Conservation (phyloP, 92 coral and sea anemone species). For the Porites cylindrica region DNA sequence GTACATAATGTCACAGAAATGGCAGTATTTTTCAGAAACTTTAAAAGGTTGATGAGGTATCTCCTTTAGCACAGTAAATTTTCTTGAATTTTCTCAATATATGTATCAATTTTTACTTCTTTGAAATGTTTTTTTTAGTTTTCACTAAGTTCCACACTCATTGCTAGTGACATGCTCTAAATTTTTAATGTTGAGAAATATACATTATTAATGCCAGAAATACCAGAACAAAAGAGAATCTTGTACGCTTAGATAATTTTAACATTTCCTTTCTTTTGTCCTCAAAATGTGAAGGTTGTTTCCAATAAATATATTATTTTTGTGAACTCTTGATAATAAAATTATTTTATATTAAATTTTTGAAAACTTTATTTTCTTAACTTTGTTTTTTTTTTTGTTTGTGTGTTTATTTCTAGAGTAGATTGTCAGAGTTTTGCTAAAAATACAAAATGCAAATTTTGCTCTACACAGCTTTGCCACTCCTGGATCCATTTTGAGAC, state of each 20-base stretch:
- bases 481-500: too few species aligned
- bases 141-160: neutral
- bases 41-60: neutral
- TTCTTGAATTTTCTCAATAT: neutral
- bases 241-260: neutral
- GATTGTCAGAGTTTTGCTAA: too few species aligned
- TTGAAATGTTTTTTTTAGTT: neutral
- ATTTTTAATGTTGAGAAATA: constrained; percentile 3
- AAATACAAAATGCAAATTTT: too few species aligned
- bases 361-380: too few species aligned
- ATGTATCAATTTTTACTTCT: too few species aligned
- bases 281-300: neutral
- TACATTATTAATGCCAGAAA: constrained; percentile 17
- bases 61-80: neutral
- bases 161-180: neutral
- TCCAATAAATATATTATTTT: neutral
- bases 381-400: too few species aligned
- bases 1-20: neutral
- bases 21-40: neutral
- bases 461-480: too few species aligned
- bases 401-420: too few species aligned
- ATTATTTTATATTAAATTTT: too few species aligned
- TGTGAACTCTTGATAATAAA: too few species aligned
- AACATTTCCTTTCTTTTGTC: neutral
- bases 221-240: neutral